Conservation (phyloP, 2,888 invertebrate genomes). For the Sphaeridia pumilis region DNA sequence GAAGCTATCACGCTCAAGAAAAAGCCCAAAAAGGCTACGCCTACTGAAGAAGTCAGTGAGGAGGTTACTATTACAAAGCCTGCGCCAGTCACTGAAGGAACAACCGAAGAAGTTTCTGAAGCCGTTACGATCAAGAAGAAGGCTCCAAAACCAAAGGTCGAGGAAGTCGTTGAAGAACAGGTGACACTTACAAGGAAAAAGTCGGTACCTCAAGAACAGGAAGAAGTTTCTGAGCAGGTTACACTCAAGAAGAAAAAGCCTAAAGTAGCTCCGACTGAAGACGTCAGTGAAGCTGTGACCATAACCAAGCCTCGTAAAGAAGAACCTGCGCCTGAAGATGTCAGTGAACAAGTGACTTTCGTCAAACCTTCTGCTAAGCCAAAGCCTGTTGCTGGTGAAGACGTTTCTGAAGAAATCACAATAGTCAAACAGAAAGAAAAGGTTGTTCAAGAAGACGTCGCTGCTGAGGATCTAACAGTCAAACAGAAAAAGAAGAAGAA, state of each 20-base stretch:
- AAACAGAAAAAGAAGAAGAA: conserved; percentile 55
- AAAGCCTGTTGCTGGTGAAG: conserved; percentile 21
- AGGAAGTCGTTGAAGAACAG: conserved; percentile 37
- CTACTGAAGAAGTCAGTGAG: conserved; percentile 41
- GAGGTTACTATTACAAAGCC: conserved; percentile 41
- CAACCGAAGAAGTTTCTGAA: conserved; percentile 11
- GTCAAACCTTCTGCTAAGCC: conserved; percentile 30
- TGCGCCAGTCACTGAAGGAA: conserved; percentile 17
- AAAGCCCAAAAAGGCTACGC: conserved; percentile 42
- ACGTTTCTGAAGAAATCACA: conserved; percentile 27
- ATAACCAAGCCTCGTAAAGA: not conserved
- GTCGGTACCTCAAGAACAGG: conserved; percentile 16
- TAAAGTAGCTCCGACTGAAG: not conserved
- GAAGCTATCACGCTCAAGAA: conserved; percentile 20
- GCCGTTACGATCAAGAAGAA: conserved; percentile 32
- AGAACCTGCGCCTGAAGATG: conserved; percentile 35
- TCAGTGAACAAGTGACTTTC: conserved; percentile 36
- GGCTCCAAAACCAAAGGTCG: conserved; percentile 28
- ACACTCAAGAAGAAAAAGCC: conserved; percentile 14
- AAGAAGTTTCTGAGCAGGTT: conserved; percentile 29
- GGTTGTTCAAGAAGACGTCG: not conserved
- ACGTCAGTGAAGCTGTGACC: not conserved
- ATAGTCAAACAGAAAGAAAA: not conserved
- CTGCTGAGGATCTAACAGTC: conserved; percentile 55
- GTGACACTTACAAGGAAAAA: conserved; percentile 36